Base-by-base conservation (phyloP, 2,888 invertebrate species). In the Syrphus vitripennis region DNA sequence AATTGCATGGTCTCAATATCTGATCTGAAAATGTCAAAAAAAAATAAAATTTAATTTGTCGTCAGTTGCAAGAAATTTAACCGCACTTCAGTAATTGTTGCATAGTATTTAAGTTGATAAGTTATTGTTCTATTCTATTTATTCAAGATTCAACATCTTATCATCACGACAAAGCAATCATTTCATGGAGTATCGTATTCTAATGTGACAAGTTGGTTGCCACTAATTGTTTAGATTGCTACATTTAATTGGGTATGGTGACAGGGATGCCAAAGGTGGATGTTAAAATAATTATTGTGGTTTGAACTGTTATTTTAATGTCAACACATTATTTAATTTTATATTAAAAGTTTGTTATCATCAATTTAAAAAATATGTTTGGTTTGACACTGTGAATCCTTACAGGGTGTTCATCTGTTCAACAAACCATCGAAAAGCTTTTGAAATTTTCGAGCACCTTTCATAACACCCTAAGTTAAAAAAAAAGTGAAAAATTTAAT, bases 1-100 rank as follows among this genome's bases (percentile, higher is more conserved):
- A 97, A 95, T 93, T 97, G 97, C 87, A 96, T 94, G 3, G 96
- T 95, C 88, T 96, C 96, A 88, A 96, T 92, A 92, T 96, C 96
- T 0, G 96, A 96, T 90, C 96, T 96, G 91, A 48, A 92, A 92
- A 83, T 29, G 83, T 77, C 72, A 86, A 72, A 72, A 24, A 48
- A 21, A 71, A 80, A 48, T 61, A 21, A 9, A 26, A 57, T 24
- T 40, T 71, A 69, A 61, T 80, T 59, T 59, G 3, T 31, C 45
- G 10, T 45, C 19, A 45, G 16, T 16, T 42, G n/a, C 16, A 37
- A 37, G 37, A n/a, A n/a, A 4, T 37, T 12, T 12, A n/a, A 40
- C n/a, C 4, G 14, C 40, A n/a, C 4, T 45, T n/a, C 9, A 4
- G 31, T 31, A 31, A 31, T 21, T 48, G 48, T 12, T 12, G 1